Evolutionary conservation across 2,113 vertebrate genomes (phyloP).

Genomic region (Tragelaphus strepsiceros): DNA sequence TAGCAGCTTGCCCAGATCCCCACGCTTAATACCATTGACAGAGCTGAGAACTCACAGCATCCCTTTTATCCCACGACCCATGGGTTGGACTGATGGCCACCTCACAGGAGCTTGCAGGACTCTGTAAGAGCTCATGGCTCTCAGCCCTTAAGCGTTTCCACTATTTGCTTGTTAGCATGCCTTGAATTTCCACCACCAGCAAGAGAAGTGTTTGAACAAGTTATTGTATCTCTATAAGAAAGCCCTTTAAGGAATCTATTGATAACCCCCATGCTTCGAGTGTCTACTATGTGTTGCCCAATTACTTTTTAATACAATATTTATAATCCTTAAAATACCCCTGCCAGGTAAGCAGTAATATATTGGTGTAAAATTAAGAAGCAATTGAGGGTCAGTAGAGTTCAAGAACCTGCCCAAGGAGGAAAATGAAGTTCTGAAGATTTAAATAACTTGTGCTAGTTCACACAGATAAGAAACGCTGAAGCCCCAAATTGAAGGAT

Average conservation of each 20-base stretch:
- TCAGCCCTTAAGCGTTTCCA: background rate
- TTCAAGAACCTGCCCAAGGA: background rate
- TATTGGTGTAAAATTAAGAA: background rate
- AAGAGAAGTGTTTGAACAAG: conserved; percentile 39
- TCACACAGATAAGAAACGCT: background rate
- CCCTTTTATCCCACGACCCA: conserved; percentile 12
- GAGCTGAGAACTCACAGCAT: background rate
- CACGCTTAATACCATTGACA: background rate
- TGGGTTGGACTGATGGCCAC: background rate
- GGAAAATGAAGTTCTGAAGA: background rate
- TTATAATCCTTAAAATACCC: conserved; percentile 13
- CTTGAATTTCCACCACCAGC: conserved; percentile 22
- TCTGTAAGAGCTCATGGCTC: background rate
- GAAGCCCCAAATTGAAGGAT: background rate
- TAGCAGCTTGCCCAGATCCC: conserved; percentile 16
- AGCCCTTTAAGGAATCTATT: background rate
- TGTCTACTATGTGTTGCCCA: background rate
- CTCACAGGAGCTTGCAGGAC: background rate
- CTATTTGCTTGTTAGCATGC: background rate
- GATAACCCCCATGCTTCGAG: background rate
- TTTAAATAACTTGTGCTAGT: background rate
- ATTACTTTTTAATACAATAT: background rate
- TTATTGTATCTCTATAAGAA: conserved; percentile 1
- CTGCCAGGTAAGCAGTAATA: background rate
- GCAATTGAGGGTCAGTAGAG: background rate